phyloP scores from a whole-genome alignment of 2,888 invertebrate species.

The Melanophora roralis region DNA sequence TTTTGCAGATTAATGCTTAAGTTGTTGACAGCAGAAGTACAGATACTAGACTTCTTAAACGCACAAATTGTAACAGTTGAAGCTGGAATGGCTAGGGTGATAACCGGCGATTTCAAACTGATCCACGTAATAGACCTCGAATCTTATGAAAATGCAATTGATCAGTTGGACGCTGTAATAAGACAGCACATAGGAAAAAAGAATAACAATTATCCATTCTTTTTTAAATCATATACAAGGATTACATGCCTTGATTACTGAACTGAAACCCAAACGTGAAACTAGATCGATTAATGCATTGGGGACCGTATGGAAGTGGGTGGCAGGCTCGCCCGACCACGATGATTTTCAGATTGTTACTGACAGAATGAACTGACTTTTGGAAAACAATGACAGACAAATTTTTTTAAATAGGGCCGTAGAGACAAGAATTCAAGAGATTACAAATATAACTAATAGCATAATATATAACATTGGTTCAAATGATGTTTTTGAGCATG shows the following conservation, averaged over 20 bases:
- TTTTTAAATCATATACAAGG: not conserved
- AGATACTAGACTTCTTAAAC: not conserved
- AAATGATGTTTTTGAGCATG: not conserved
- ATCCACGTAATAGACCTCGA: not conserved
- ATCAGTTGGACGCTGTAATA: not conserved
- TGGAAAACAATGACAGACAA: constrained; percentile 4
- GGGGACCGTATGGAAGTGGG: constrained; percentile 39
- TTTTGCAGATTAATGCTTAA: not conserved
- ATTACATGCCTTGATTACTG: not conserved
- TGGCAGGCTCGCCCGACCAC: too few relatives aligned
- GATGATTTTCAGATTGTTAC: too few relatives aligned
- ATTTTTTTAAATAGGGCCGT: not conserved
- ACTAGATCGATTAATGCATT: constrained; percentile 38
- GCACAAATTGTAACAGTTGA: too few relatives aligned
- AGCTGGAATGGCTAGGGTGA: not conserved
- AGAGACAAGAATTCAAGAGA: constrained; percentile 15
- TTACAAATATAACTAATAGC: constrained; percentile 8
- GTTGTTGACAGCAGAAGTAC: not conserved
- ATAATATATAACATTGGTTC: not conserved
- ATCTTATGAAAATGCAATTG: not conserved
- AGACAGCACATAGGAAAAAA: not conserved
- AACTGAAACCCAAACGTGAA: constrained; percentile 22
- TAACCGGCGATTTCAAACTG: not conserved
- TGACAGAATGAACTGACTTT: not conserved
- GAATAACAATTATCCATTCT: not conserved